These are phyloP conservation scores for Heteromyza rotundicornis DNA, from an alignment of 2,888 invertebrate genomes.

Conservation along the genomic window DNA sequence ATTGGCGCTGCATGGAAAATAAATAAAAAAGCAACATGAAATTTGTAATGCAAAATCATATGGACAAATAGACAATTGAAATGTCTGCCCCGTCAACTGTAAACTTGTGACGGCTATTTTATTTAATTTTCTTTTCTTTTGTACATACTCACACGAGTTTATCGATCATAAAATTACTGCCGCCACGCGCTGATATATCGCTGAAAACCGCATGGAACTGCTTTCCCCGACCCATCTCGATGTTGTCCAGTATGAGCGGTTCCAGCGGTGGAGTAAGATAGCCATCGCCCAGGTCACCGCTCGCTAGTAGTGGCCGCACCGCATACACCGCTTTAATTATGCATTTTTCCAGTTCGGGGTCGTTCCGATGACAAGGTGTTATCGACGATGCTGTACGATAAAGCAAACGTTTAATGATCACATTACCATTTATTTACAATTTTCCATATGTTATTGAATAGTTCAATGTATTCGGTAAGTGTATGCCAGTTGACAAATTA, in stretches of 20 bases:
- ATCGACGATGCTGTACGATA: conserved; percentile 52
- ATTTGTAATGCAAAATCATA: not conserved
- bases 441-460: no score
- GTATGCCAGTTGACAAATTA: no score
- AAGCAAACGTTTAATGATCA: no score
- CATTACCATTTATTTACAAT: no score
- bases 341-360: conserved; percentile 57
- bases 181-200: conserved; percentile 56
- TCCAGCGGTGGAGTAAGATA: conserved; percentile 57
- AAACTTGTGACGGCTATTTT: not conserved
- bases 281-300: conserved; percentile 61
- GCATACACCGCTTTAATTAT: conserved; percentile 56
- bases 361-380: conserved; percentile 57
- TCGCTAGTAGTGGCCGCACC: conserved; percentile 53
- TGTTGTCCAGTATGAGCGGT: conserved; percentile 56
- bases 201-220: conserved; percentile 59
- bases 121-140: conserved; percentile 10
- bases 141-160: conserved; percentile 50
- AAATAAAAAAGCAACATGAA: not conserved
- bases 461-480: no score
- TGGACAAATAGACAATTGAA: not conserved
- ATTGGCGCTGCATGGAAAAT: conserved; percentile 50
- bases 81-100: not conserved
- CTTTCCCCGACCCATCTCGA: conserved; percentile 54
- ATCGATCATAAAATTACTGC: conserved; percentile 61